These are phyloP conservation scores for Charina bottae DNA, from an alignment of 2,113 vertebrate genomes.

Conservation along the genomic window DNA sequence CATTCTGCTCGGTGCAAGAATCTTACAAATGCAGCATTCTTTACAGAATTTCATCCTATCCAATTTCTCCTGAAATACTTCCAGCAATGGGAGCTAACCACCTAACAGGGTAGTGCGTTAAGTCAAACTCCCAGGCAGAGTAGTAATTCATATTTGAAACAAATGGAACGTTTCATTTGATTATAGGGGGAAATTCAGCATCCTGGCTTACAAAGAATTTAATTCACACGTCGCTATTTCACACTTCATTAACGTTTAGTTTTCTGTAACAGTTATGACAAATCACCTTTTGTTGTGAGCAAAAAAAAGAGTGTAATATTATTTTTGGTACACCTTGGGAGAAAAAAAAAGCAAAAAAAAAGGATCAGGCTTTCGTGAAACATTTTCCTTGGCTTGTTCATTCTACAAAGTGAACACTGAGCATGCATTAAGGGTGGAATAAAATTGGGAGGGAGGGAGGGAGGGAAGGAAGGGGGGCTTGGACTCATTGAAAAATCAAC, in stretches of 20 bases:
- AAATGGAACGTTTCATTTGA: neutral
- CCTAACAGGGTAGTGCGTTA: neutral
- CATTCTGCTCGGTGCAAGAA: neutral
- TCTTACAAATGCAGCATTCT: neutral
- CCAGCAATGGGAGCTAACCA: neutral
- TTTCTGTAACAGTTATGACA: conserved; percentile 16
- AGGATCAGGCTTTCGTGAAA: neutral
- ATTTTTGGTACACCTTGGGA: neutral
- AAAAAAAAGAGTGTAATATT: neutral
- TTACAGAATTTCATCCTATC: neutral
- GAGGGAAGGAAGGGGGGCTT: neutral
- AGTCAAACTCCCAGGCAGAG: neutral
- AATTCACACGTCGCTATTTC: conserved; percentile 6
- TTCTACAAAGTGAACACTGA: neutral
- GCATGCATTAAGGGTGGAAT: neutral
- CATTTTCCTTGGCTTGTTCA: neutral
- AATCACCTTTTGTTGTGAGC: conserved; percentile 1
- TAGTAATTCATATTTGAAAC: neutral
- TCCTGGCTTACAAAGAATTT: conserved; percentile 17
- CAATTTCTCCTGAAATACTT: neutral
- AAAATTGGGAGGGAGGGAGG: neutral
- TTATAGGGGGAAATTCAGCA: neutral
- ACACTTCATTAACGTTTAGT: conserved; percentile 18
- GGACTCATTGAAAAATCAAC: neutral
- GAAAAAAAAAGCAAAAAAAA: neutral